Conservation (phyloP, 92 coral and sea anemone species). For the Heteractis magnifica region DNA sequence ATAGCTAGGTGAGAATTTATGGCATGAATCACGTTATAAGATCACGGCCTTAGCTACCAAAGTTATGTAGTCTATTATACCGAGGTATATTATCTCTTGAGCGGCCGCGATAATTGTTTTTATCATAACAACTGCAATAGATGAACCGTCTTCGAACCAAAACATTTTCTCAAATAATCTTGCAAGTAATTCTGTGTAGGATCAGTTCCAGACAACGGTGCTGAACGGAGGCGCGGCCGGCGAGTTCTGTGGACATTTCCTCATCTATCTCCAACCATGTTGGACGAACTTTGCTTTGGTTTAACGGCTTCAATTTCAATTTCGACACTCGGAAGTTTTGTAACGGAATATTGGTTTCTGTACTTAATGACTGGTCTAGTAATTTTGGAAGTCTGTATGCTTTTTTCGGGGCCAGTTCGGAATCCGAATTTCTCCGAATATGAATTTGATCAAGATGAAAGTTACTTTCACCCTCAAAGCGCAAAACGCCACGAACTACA, state of each 20-base stretch:
- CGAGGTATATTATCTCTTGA: background rate
- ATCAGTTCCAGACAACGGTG: background rate
- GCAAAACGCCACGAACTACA: background rate
- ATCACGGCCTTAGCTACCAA: background rate
- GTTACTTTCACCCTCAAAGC: background rate
- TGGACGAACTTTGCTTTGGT: slow-evolving; percentile 37
- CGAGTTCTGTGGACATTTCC: background rate
- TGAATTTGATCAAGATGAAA: background rate
- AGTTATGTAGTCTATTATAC: background rate
- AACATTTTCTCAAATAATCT: too few species aligned
- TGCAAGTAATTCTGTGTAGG: background rate
- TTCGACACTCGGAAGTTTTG: slow-evolving; percentile 25
- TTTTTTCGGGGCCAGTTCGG: slow-evolving; percentile 1
- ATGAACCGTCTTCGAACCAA: background rate
- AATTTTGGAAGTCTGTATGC: slow-evolving; percentile 11
- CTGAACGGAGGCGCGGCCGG: background rate
- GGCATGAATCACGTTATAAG: background rate
- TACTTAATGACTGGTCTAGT: slow-evolving; percentile 18
- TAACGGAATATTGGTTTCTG: slow-evolving; percentile 27
- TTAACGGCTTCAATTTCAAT: slow-evolving; percentile 13
- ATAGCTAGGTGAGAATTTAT: background rate
- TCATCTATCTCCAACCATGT: background rate
- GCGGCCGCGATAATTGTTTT: background rate
- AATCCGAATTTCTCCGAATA: background rate
- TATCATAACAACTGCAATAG: background rate